phyloP scores from a whole-genome alignment of 2,797 vertebrate species.

The Netta rufina region DNA sequence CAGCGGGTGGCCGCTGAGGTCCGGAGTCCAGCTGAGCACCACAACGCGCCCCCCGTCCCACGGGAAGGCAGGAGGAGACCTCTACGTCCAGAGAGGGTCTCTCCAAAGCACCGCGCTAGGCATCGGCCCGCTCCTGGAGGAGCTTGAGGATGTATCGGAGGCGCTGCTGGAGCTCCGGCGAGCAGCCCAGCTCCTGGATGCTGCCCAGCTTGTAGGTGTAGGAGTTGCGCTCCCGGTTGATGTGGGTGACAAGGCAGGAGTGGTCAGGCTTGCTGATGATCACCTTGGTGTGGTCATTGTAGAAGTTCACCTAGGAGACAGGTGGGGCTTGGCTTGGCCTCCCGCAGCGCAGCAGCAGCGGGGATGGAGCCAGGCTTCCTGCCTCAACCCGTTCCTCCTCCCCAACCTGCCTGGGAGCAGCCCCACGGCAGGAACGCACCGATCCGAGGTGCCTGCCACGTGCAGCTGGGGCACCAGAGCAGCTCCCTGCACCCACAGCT shows the following conservation, averaged over 20 bases:
- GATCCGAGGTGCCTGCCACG: not conserved
- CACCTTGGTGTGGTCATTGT: conserved; percentile 96
- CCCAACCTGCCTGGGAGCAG: not conserved
- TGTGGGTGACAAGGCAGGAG: conserved; percentile 92
- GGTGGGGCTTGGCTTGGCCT: not conserved
- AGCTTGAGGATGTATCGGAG: conserved; percentile 90
- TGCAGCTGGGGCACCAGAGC: not conserved
- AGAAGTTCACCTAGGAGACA: conserved; percentile 92
- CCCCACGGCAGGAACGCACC: not conserved
- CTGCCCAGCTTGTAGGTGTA: conserved; percentile 90
- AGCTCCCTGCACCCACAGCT: not conserved
- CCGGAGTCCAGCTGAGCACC: conserved; percentile 55
- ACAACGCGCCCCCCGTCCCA: conserved; percentile 27
- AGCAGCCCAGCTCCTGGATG: conserved; percentile 89
- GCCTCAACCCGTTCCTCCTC: conserved; percentile 47
- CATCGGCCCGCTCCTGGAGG: conserved; percentile 87
- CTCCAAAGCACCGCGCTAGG: conserved; percentile 63
- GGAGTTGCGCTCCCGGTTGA: conserved; percentile 91
- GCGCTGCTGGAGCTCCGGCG: conserved; percentile 88
- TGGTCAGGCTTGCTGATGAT: conserved; percentile 92
- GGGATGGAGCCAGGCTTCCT: not conserved
- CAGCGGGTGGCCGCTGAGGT: not conserved
- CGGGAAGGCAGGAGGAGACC: conserved; percentile 9
- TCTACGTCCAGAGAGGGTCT: not conserved
- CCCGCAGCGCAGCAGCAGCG: not conserved